Percentiles rank a stretch among this genome's conserved stretches.
These are phyloP conservation scores for Macrocentrus cingulum DNA, from an alignment of 1,140 invertebrate genomes.

Conservation along the genomic window DNA sequence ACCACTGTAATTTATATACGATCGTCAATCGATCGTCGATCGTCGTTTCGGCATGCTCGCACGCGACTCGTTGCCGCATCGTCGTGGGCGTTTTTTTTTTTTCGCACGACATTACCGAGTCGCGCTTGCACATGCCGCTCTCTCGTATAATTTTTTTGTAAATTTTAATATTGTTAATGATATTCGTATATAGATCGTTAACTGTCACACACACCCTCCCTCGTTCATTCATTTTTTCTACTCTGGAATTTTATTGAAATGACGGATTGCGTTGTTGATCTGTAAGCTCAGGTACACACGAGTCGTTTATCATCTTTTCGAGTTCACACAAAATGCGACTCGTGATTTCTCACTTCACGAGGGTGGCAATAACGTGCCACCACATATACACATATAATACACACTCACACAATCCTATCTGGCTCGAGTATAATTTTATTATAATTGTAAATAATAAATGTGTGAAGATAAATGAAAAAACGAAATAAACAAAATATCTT, in stretches of 20 bases:
- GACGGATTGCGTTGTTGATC: constrained; percentile 33
- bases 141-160: constrained; percentile 30
- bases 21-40: constrained; percentile 23
- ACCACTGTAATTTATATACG: constrained; percentile 15
- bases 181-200: constrained; percentile 21
- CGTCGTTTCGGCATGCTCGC: constrained; percentile 10
- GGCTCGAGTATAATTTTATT: too few relatives aligned
- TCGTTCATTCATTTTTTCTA: constrained; percentile 31
- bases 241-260: constrained; percentile 30
- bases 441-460: too few relatives aligned
- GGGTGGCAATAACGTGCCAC: too few relatives aligned
- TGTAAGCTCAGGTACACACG: constrained; percentile 15
- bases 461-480: too few relatives aligned
- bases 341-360: too few relatives aligned
- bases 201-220: constrained; percentile 16
- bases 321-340: too few relatives aligned
- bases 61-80: constrained; percentile 9
- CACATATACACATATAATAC: too few relatives aligned
- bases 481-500: too few relatives aligned
- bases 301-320: constrained; percentile 5
- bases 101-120: background rate
- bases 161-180: constrained; percentile 32
- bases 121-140: constrained; percentile 5
- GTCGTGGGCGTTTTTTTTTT: too few relatives aligned
- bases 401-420: too few relatives aligned